phyloP scores from a whole-genome alignment of 2,888 invertebrate genomes.

The Camptogramma bilineatum region DNA sequence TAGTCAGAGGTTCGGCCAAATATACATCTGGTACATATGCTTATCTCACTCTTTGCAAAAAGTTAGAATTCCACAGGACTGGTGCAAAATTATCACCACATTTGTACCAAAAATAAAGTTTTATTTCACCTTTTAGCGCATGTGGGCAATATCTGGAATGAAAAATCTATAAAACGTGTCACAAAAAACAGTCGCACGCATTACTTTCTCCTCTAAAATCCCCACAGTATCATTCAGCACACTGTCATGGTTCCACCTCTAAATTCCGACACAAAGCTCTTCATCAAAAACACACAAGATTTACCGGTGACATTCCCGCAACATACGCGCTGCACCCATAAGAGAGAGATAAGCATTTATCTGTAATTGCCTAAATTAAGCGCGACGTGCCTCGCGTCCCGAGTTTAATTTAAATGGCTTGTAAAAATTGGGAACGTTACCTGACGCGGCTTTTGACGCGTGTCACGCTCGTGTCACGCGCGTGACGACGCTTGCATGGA shows the following conservation, averaged over 20 bases:
- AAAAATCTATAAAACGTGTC: no score
- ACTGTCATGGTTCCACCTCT: not conserved
- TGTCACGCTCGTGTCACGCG: conserved; percentile 56
- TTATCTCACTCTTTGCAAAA: no score
- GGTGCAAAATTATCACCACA: no score
- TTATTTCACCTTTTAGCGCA: no score
- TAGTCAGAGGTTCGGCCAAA: no score
- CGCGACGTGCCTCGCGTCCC: conserved; percentile 48
- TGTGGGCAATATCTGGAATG: not conserved
- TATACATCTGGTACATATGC: no score
- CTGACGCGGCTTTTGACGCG: conserved; percentile 63
- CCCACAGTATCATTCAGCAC: no score
- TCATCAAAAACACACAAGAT: conserved; percentile 16
- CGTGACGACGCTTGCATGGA: conserved; percentile 45
- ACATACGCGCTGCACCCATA: conserved; percentile 45
- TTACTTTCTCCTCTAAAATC: no score
- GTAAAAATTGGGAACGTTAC: conserved; percentile 77
- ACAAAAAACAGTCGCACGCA: no score
- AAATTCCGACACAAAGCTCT: not conserved
- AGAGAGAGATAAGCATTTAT: conserved; percentile 69
- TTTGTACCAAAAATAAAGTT: no score
- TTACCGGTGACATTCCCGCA: conserved; percentile 32
- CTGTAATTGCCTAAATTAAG: conserved; percentile 77
- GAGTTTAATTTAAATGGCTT: conserved; percentile 82
- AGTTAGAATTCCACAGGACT: no score